Conservation (phyloP, 2,797 vertebrate genomes). For the Betta splendens region DNA sequence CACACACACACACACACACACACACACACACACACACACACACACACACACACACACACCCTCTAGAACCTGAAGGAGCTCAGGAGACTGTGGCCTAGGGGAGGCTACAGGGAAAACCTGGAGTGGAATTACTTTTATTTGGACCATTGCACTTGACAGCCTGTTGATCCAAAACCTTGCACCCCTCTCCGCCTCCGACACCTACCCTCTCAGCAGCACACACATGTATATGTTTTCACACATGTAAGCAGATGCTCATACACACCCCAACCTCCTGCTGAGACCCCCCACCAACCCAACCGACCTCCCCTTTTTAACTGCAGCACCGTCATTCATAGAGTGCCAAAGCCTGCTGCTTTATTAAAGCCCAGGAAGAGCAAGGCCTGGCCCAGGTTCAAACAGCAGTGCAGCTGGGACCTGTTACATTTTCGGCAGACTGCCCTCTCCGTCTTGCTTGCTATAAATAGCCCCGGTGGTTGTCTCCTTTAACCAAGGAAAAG, state of each 20-base stretch:
- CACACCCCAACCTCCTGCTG: conserved; percentile 34
- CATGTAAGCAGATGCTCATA: conserved; percentile 19
- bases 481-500: conserved; percentile 88
- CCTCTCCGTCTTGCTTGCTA: conserved; percentile 91
- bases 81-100: conserved; percentile 65
- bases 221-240: neutral
- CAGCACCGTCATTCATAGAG: conserved; percentile 93
- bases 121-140: conserved; percentile 73
- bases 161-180: conserved; percentile 59
- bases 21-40: conserved; percentile 16
- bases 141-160: conserved; percentile 80
- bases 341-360: conserved; percentile 95
- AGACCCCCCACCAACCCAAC: conserved; percentile 72
- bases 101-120: conserved; percentile 70
- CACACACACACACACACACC: conserved; percentile 20
- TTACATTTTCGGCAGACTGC: conserved; percentile 98
- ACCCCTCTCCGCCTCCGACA: conserved; percentile 17
- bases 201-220: conserved; percentile 70
- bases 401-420: conserved; percentile 97
- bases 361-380: conserved; percentile 89
- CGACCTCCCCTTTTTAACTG: conserved; percentile 77
- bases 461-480: conserved; percentile 92
- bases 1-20: conserved; percentile 18
- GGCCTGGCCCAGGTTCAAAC: conserved; percentile 94
- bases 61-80: conserved; percentile 67